Percentiles rank a stretch among this genome's conserved stretches.
Conservation (phyloP, 2,888 invertebrate genomes). For the Lucinisca nassula region DNA sequence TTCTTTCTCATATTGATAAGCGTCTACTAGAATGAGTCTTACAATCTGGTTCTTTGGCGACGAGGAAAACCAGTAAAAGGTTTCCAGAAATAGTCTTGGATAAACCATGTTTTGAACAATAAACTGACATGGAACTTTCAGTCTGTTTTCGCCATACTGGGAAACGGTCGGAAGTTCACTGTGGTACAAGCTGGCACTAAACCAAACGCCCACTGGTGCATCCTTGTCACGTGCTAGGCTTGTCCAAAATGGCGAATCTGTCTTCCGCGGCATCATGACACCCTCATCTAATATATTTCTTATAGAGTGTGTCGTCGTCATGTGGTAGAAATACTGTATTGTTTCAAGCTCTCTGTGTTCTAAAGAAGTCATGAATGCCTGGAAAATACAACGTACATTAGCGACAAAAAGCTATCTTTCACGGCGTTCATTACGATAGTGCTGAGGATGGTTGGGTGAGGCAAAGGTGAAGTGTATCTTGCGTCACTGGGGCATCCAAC, state of each 20-base stretch:
- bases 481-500: no score
- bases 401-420: no score
- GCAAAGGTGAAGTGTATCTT: no score
- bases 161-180: slow-evolving; percentile 53
- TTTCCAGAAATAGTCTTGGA: slow-evolving; percentile 57
- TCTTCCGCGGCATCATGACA: slow-evolving; percentile 45
- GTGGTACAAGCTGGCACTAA: slow-evolving; percentile 56
- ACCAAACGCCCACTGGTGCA: slow-evolving; percentile 66
- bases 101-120: slow-evolving; percentile 48
- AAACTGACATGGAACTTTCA: slow-evolving; percentile 62
- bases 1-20: slow-evolving; percentile 42
- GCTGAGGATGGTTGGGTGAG: no score
- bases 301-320: slow-evolving; percentile 47
- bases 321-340: slow-evolving; percentile 57
- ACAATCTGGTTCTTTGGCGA: slow-evolving; percentile 58
- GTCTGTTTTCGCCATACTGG: slow-evolving; percentile 55
- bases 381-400: no score
- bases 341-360: slow-evolving; percentile 48
- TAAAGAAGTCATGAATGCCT: slow-evolving; percentile 59
- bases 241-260: slow-evolving; percentile 61
- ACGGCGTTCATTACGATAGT: no score
- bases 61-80: slow-evolving; percentile 62
- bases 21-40: slow-evolving; percentile 58
- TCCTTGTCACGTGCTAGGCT: slow-evolving; percentile 52
- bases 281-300: slow-evolving; percentile 55